phyloP scores from a whole-genome alignment of 2,888 invertebrate genomes.

The Parnassius orleans region DNA sequence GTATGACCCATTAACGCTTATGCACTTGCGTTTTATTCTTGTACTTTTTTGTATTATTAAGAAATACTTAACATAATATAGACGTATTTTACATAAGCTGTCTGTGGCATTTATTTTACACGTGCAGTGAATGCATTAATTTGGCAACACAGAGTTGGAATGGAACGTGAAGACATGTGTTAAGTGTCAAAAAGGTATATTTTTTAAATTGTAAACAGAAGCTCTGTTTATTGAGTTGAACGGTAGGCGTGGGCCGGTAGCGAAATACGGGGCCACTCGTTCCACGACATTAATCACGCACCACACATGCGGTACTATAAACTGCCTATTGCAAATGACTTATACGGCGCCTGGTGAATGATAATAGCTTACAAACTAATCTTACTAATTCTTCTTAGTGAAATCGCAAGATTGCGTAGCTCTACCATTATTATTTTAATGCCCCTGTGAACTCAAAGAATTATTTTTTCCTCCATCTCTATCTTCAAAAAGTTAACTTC shows the following conservation, averaged over 20 bases:
- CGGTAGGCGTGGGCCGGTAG: conserved; percentile 55
- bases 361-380: conserved; percentile 43
- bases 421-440: too few relatives aligned
- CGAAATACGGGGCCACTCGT: conserved; percentile 41
- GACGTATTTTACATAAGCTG: background rate
- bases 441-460: too few relatives aligned
- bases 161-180: too few relatives aligned
- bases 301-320: conserved; percentile 43
- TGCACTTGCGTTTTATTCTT: too few relatives aligned
- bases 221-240: conserved; percentile 51
- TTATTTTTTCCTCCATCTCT: too few relatives aligned
- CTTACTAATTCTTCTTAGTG: conserved; percentile 29
- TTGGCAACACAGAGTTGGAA: background rate
- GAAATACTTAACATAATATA: too few relatives aligned
- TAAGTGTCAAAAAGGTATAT: background rate
- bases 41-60: too few relatives aligned
- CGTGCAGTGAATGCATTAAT: background rate
- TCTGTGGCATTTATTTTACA: background rate
- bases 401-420: conserved; percentile 18
- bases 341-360: conserved; percentile 54
- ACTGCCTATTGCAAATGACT: conserved; percentile 54
- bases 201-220: conserved; percentile 44
- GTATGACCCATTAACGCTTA: too few relatives aligned
- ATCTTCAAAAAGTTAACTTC: too few relatives aligned
- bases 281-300: conserved; percentile 52